These are phyloP conservation scores for Synergus japonicus DNA, from an alignment of 2,888 invertebrate genomes.

Conservation along the genomic window DNA sequence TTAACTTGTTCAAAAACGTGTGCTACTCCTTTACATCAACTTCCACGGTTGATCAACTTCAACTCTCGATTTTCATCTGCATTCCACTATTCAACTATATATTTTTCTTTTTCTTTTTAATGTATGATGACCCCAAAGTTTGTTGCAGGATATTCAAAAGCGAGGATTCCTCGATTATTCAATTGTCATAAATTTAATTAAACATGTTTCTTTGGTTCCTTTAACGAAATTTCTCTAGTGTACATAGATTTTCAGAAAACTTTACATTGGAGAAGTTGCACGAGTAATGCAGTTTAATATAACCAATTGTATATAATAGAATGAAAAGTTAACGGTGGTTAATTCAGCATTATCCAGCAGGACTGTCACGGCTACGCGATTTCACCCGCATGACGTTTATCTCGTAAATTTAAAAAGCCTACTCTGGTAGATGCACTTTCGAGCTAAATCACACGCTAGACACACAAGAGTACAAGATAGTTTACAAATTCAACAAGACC, in stretches of 20 bases:
- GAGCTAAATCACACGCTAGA: conserved; percentile 58
- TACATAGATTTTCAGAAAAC: conserved; percentile 19
- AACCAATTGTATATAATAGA: conserved; percentile 4
- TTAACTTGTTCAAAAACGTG: conserved; percentile 11
- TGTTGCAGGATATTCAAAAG: conserved; percentile 56
- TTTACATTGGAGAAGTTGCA: conserved; percentile 15
- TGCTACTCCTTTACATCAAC: not conserved
- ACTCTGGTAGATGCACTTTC: conserved; percentile 45
- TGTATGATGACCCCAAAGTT: conserved; percentile 58
- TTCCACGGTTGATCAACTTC: conserved; percentile 8
- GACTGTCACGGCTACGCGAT: conserved; percentile 38
- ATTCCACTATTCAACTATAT: not conserved
- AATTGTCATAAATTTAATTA: not conserved
- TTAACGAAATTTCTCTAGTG: not conserved
- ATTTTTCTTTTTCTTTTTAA: conserved; percentile 52
- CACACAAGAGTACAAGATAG: conserved; percentile 61
- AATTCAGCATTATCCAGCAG: conserved; percentile 26
- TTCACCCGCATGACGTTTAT: conserved; percentile 33
- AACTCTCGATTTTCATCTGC: conserved; percentile 12
- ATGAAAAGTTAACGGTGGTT: conserved; percentile 26
- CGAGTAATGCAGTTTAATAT: conserved; percentile 8
- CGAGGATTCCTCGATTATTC: not conserved
- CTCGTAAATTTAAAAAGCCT: conserved; percentile 28
- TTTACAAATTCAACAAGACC: conserved; percentile 57
- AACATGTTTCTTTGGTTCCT: not conserved